phyloP scores from a whole-genome alignment of 1,140 invertebrate species.

The Lucilia cuprina region DNA sequence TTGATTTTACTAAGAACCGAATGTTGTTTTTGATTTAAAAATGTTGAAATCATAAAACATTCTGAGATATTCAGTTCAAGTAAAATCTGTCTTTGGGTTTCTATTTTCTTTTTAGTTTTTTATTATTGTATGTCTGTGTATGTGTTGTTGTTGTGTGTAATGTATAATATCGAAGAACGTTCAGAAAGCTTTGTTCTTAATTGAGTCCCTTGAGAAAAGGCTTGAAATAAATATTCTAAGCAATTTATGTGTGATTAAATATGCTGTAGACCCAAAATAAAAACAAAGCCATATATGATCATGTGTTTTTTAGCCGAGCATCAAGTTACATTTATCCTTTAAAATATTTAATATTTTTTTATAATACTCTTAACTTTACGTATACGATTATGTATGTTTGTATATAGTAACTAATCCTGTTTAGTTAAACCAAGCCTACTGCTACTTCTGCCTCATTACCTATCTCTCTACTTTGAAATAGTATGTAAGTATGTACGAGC shows the following conservation, averaged over 20 bases:
- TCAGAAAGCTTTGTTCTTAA: neutral
- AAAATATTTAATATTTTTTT: neutral
- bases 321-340: neutral
- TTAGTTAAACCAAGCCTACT: neutral
- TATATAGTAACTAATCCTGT: neutral
- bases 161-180: neutral
- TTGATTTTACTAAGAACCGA: conserved; percentile 57
- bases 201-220: neutral
- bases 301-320: too few relatives aligned
- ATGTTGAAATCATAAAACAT: conserved; percentile 23
- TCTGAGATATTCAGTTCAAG: conserved; percentile 52
- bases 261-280: too few relatives aligned
- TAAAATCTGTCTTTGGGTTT: conserved; percentile 59
- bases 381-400: neutral
- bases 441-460: neutral
- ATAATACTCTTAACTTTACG: neutral
- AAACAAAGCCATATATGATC: too few relatives aligned
- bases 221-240: neutral
- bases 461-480: neutral
- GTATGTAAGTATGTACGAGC: neutral
- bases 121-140: neutral
- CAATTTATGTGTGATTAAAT: neutral
- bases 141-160: neutral
- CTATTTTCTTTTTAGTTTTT: neutral
- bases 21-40: neutral